phyloP scores from a whole-genome alignment of 2,888 invertebrate genomes.

The Drosophila sordidula region DNA sequence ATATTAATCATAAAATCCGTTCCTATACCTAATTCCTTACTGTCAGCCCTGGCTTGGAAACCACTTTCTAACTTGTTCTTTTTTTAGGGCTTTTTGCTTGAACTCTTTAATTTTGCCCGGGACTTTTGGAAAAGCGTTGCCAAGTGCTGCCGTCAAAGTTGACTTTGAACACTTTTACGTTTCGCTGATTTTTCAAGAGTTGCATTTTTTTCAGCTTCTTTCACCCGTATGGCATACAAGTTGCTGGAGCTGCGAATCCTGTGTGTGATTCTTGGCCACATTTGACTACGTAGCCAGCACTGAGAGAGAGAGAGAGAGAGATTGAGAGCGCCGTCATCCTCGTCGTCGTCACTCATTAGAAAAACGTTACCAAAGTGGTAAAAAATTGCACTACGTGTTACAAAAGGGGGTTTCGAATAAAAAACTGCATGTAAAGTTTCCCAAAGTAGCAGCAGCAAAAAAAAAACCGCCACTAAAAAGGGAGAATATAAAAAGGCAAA shows the following conservation, averaged over 20 bases:
- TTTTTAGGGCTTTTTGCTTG: conserved; percentile 19
- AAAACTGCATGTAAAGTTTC: conserved; percentile 69
- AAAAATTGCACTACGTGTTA: conserved; percentile 73
- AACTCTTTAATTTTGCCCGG: conserved; percentile 20
- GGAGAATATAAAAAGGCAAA: conserved; percentile 33
- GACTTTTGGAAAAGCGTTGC: conserved; percentile 30
- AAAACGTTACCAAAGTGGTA: conserved; percentile 74
- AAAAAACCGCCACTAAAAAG: conserved; percentile 16
- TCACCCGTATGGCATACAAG: conserved; percentile 13
- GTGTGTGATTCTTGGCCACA: conserved; percentile 58
- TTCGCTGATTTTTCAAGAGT: conserved; percentile 82
- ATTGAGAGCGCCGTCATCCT: conserved; percentile 11
- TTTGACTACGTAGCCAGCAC: conserved; percentile 55
- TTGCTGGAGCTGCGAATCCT: conserved; percentile 2
- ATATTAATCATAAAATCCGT: not conserved
- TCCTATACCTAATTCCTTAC: not conserved
- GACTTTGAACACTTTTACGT: conserved; percentile 84
- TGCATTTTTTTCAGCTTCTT: conserved; percentile 34
- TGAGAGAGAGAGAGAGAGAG: not conserved
- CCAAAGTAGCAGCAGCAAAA: conserved; percentile 37
- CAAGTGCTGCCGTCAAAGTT: conserved; percentile 71
- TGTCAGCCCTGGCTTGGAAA: not conserved
- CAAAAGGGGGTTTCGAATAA: conserved; percentile 31
- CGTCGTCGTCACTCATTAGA: conserved; percentile 74
- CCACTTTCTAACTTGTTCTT: not conserved